Evolutionary conservation across 2,113 vertebrate species (phyloP).

Genomic region (Isichthys henryi): DNA sequence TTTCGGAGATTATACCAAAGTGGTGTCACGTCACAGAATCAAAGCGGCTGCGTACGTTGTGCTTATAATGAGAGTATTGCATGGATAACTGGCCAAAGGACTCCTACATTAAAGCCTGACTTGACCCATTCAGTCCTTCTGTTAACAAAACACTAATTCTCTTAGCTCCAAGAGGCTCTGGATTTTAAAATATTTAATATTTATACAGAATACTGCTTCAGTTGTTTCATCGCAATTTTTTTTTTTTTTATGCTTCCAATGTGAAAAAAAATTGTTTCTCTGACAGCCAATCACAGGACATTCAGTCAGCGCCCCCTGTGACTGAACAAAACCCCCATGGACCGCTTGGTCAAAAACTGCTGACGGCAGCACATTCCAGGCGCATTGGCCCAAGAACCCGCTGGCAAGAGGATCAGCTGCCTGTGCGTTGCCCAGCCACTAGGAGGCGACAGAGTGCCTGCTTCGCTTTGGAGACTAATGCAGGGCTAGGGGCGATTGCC

Average conservation of each 20-base stretch:
- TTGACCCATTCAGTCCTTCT: not conserved
- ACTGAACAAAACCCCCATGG: not conserved
- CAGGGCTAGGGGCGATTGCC: slow-evolving; percentile 43
- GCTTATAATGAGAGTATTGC: not conserved
- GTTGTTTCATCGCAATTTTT: not conserved
- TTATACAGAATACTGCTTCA: slow-evolving; percentile 6
- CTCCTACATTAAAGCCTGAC: not conserved
- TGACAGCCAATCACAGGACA: not conserved
- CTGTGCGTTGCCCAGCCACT: not conserved
- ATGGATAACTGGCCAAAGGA: not conserved
- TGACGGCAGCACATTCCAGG: not conserved
- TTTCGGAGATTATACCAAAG: not conserved
- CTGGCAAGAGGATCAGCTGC: not conserved
- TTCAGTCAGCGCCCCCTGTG: not conserved
- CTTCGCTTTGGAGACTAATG: not conserved
- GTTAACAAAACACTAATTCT: not conserved
- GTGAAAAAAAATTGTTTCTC: slow-evolving; percentile 5
- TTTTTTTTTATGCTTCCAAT: not conserved
- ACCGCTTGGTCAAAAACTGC: slow-evolving; percentile 2
- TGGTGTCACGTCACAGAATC: not conserved
- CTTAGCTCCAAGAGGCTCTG: not conserved
- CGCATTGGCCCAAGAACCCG: not conserved
- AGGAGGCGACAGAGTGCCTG: not conserved
- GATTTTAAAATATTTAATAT: not conserved
- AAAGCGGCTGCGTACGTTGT: not conserved